Evolutionary conservation across 2,888 invertebrate genomes (phyloP).

Genomic region (Drosophila rubida): DNA sequence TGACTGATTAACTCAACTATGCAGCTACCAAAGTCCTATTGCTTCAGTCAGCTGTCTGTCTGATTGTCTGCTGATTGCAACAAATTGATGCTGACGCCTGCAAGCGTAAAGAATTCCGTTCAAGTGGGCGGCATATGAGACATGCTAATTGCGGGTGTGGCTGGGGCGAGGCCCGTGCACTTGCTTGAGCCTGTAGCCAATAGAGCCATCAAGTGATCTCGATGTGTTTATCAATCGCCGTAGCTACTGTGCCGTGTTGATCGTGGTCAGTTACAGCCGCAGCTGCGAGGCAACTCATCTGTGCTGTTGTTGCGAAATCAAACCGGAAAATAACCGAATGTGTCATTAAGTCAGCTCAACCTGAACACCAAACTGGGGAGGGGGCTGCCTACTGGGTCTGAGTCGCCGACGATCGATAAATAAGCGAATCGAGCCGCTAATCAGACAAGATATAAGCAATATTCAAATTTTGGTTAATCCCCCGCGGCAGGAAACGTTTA

Average conservation of each 20-base stretch:
- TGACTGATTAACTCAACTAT: neutral
- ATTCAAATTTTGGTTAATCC: slow-evolving; percentile 23
- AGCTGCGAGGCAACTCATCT: slow-evolving; percentile 2
- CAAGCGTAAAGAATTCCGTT: neutral
- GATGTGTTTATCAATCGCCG: neutral
- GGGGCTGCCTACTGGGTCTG: neutral
- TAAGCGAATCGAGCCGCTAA: neutral
- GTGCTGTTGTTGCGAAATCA: neutral
- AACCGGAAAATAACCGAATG: slow-evolving; percentile 25
- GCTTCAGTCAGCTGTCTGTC: neutral
- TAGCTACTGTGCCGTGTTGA: slow-evolving; percentile 7
- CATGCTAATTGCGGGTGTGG: slow-evolving; percentile 10
- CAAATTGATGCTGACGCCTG: neutral
- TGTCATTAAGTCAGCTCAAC: slow-evolving; percentile 14
- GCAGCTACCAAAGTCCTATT: too few species aligned
- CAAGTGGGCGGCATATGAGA: neutral
- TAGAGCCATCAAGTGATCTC: slow-evolving; percentile 9
- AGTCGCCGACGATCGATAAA: neutral
- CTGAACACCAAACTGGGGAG: neutral
- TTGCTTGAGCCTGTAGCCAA: too few species aligned
- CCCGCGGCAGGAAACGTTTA: slow-evolving; percentile 8
- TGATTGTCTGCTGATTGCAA: neutral
- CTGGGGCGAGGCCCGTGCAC: slow-evolving; percentile 3
- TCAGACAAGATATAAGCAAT: slow-evolving; percentile 16
- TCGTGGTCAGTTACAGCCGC: slow-evolving; percentile 37